These are phyloP conservation scores for Hydrozoanthus gracilis DNA, from an alignment of 92 coral and sea anemone species.

Conservation along the genomic window DNA sequence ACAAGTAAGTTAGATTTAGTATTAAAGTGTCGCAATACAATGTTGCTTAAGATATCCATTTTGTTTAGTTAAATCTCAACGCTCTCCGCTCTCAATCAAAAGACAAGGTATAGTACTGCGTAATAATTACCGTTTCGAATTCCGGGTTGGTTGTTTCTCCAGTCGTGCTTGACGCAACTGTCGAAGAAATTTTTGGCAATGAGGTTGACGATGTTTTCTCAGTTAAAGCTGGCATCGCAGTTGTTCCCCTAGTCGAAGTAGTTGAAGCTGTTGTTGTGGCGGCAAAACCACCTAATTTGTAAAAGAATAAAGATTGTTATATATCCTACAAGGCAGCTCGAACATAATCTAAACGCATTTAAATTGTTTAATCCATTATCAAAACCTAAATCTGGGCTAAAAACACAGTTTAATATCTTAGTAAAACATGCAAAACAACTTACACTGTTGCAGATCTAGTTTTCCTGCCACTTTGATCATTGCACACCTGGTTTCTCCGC, in stretches of 20 bases:
- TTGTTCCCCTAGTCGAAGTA: not conserved
- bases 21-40: too few species aligned
- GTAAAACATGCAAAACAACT: not conserved
- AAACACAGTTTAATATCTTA: too few species aligned
- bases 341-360: not conserved
- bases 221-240: not conserved
- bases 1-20: too few species aligned
- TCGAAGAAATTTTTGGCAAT: not conserved
- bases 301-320: not conserved
- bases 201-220: not conserved
- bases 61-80: too few species aligned
- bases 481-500: not conserved
- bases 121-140: too few species aligned
- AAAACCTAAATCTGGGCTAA: too few species aligned
- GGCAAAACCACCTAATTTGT: not conserved
- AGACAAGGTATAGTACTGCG: too few species aligned
- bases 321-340: not conserved
- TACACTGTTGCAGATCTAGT: not conserved
- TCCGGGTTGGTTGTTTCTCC: not conserved
- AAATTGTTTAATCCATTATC: too few species aligned
- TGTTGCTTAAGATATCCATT: too few species aligned
- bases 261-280: not conserved
- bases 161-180: not conserved
- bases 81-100: too few species aligned
- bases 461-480: conserved; percentile 27